A percentile compares a stretch with the other conserved stretches of the same genome.
Evolutionary conservation across 2,113 vertebrate species (phyloP).

Genomic region (Caranx ignobilis): DNA sequence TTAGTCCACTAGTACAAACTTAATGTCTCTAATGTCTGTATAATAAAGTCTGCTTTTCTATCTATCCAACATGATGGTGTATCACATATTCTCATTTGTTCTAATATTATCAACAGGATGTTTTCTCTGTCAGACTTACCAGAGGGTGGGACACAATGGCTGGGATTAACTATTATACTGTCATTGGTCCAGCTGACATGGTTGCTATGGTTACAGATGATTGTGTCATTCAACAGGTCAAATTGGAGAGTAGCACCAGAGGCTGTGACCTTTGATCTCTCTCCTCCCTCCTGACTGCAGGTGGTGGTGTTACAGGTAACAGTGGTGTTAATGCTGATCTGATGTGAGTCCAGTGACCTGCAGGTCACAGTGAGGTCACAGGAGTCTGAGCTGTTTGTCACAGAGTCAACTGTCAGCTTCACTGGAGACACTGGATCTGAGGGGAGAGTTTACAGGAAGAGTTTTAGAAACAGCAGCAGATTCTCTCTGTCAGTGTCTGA

Average conservation of each 20-base stretch:
- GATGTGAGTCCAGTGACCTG: background rate
- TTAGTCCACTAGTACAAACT: too few species aligned
- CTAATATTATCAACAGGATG: too few species aligned
- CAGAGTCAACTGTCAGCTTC: fast-evolving
- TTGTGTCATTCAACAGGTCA: background rate
- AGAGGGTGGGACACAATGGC: fast-evolving
- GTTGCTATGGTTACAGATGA: constrained; percentile 66
- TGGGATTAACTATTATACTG: fast-evolving
- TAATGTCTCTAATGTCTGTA: too few species aligned
- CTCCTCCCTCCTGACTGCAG: constrained; percentile 13
- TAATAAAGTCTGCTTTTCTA: too few species aligned
- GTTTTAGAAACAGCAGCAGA: background rate
- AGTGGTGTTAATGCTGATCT: constrained; percentile 15
- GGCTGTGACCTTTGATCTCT: background rate
- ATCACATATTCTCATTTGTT: too few species aligned
- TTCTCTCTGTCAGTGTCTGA: background rate
- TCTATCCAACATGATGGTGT: too few species aligned
- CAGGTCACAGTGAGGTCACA: constrained; percentile 54
- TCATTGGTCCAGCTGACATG: background rate
- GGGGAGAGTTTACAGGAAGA: background rate
- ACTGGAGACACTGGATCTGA: constrained; percentile 60
- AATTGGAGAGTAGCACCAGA: background rate
- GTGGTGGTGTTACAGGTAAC: background rate
- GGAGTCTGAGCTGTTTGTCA: fast-evolving
- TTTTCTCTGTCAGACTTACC: constrained; percentile 3